phyloP scores from a whole-genome alignment of 2,797 vertebrate species.

The Coccyzus lansbergi region DNA sequence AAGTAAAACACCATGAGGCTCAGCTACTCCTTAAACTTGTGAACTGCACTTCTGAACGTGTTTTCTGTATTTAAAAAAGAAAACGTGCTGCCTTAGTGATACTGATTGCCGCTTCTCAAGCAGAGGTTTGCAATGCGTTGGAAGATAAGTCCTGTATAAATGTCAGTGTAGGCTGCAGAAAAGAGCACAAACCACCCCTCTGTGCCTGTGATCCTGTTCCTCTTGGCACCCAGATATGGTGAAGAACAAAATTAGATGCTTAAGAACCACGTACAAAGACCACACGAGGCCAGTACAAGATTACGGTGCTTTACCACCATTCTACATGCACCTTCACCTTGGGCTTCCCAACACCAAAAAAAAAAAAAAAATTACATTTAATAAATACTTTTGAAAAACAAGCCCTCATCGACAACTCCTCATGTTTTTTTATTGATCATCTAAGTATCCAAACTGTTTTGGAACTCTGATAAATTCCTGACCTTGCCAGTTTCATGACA shows the following conservation, averaged over 20 bases:
- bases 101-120: neutral
- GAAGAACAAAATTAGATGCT: neutral
- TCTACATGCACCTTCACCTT: neutral
- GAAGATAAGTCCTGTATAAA: fast-evolving
- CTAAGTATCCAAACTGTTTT: neutral
- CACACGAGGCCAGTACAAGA: neutral
- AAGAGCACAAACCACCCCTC: neutral
- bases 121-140: neutral
- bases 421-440: neutral
- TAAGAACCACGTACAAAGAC: neutral
- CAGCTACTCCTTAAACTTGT: neutral
- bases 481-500: neutral
- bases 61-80: neutral
- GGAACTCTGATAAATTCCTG: neutral
- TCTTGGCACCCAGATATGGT: neutral
- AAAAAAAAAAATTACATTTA: neutral
- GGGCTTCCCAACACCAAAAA: neutral
- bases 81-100: neutral
- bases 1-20: neutral
- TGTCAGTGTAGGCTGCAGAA: neutral
- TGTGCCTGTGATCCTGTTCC: neutral
- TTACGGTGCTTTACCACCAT: neutral
- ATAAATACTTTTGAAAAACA: neutral
- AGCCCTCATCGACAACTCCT: neutral
- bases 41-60: neutral